These are phyloP conservation scores for Melanotaenia parkinsoni DNA, from an alignment of 2,797 vertebrate genomes.

Conservation along the genomic window DNA sequence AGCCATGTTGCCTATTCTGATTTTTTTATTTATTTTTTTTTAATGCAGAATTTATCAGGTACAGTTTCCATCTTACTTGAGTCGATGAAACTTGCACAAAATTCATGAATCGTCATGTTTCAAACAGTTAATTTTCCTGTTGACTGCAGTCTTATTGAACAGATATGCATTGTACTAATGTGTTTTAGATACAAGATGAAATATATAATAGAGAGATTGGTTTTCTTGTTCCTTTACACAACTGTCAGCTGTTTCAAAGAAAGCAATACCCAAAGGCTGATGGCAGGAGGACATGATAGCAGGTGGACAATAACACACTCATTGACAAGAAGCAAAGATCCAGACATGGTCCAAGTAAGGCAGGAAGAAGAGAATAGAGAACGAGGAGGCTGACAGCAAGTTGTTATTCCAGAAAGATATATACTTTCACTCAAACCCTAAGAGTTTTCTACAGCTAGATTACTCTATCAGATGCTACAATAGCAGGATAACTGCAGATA, in stretches of 20 bases:
- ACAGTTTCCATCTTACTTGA: constrained; percentile 40
- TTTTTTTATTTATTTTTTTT: constrained; percentile 13
- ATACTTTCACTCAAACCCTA: background rate
- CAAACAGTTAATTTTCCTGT: constrained; percentile 15
- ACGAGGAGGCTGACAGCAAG: background rate
- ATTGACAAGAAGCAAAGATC: constrained; percentile 14
- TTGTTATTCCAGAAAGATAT: background rate
- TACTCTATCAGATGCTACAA: background rate
- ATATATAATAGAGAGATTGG: constrained; percentile 32
- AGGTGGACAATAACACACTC: constrained; percentile 43
- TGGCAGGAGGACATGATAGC: constrained; percentile 35
- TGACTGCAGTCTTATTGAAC: constrained; percentile 34
- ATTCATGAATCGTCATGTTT: constrained; percentile 49
- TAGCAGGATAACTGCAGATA: background rate
- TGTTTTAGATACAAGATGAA: constrained; percentile 43
- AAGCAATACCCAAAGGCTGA: constrained; percentile 29
- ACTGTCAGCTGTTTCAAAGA: constrained; percentile 48
- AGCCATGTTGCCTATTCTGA: constrained; percentile 1
- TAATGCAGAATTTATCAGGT: constrained; percentile 44
- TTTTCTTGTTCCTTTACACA: constrained; percentile 42
- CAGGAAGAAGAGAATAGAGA: background rate
- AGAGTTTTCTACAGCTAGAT: constrained; percentile 27
- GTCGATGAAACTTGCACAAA: constrained; percentile 35
- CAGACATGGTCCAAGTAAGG: background rate
- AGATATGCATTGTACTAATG: constrained; percentile 42